Base-by-base conservation (phyloP, 2,888 invertebrate species). In the Cephus nigrinus region DNA sequence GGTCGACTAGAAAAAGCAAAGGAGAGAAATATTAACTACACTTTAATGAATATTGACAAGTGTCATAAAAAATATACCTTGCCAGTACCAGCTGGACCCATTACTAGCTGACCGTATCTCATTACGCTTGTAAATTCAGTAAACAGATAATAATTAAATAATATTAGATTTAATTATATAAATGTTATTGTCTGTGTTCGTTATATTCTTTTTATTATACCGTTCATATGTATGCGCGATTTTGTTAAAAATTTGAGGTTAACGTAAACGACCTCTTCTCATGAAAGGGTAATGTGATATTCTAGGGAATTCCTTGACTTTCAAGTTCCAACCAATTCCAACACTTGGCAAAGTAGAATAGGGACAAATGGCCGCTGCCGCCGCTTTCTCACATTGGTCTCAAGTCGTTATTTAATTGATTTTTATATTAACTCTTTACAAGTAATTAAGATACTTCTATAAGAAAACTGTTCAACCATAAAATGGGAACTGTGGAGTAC, bases 51-150 rank as follows among this genome's bases (percentile, higher is more conserved):
- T 55, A 40, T 12, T 31, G 11, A 11, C 34, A 75, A 32, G n/a
- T 74, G 30, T 23, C 4, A 74, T 68, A 31, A 31, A 71, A 23
- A 23, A 69, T 69, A 92, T 93, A 98, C 98, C 94, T 99, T 99
- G 79, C 99, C 99, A 92, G 98, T 96, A 3, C 99, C 99, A 0
- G 99, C 99, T 36, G 99, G 99, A 0, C 99, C 99, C 88, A 99
- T 96, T 1, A 99, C 97, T 82, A 99, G 92, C 90, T 99, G 99
- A 30, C 97, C 99, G 90, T 97, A 99, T 71, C 98, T 94, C 98
- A 98, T 98, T 23, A 23, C 23, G 55, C 55, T 23, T 55, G 9
- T 23, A 9, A 55, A 55, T 55, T 55, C 2, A 23, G 23, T 55
- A 55, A 9, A 23, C 55, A 55, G 55, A 9, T 23, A 55, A 55